Evolutionary conservation across 37 sponge, comb jelly and placozoan genomes (phyloP), one percentile per base, ranked within the genome.

Genomic region (Geodia barretti): DNA sequence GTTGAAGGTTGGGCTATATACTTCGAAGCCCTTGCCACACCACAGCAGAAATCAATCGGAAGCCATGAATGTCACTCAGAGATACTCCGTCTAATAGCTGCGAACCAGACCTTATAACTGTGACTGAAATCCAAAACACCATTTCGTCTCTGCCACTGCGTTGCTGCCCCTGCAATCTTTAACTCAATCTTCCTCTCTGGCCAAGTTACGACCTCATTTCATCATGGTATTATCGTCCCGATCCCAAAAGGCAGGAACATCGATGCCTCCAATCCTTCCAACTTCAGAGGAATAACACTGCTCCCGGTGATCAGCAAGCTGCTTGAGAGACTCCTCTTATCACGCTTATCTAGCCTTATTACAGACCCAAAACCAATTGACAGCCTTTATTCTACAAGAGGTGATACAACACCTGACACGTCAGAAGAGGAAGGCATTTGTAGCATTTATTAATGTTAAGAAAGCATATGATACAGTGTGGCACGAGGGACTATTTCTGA

Each of bases 401-500:
- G 70, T 35, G 2, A 7, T 69, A 2, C 70, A 69, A 7, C 37
- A 31, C 4, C 4, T 69, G 1, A 31, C 35, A 4, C 35, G 32
- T 3, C 3, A 62, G 4, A 5, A 5, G 7, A 62, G 32, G 4
- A 69, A 69, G 32, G 70, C 70, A 24, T 69, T 34, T 69, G 70
- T 69, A 2, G 70, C 70, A 3, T 29, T 69, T 3, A 3, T 69
- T 4, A 35, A 69, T 11, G 70, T 34, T 24, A 3, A 11, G 9
- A 62, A 62, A 62, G 64, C 64, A 9, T 62, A 28, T 7, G 64
- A 62, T 28, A 62, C 64, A 9, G 37, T 69, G 34, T 69, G 70
- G 70, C 70, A 69, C 8, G 34, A 31, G 3, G 70, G 70, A 5
- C 70, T 69, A 2, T 36, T 69, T 31, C 36, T 30, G 25, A 69